Evolutionary conservation across 2,797 vertebrate genomes (phyloP).

Genomic region (Anas bahamensis): DNA sequence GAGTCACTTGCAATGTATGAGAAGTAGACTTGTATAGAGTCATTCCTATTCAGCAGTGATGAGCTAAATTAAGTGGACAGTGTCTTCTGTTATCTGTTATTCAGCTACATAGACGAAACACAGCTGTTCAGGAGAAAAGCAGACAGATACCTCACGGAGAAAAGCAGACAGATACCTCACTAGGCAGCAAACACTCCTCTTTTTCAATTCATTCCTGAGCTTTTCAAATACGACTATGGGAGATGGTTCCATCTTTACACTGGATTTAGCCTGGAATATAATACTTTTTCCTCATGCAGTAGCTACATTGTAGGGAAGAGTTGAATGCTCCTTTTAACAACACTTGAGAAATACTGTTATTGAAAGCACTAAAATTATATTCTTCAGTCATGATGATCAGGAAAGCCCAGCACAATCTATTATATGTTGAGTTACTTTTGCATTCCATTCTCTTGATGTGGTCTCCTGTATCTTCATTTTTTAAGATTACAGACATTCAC

Average conservation of each 20-base stretch:
- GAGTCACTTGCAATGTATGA: not conserved
- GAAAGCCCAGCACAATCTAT: not conserved
- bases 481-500: not conserved
- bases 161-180: not conserved
- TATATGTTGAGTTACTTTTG: not conserved
- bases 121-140: not conserved
- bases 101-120: not conserved
- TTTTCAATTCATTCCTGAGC: not conserved
- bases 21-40: not conserved
- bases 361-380: not conserved
- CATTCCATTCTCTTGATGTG: not conserved
- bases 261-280: not conserved
- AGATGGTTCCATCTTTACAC: not conserved
- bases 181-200: not conserved
- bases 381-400: not conserved
- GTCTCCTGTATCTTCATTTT: not conserved
- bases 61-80: not conserved
- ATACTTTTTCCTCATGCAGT: not conserved
- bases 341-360: not conserved
- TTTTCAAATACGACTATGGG: not conserved
- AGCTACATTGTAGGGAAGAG: not conserved
- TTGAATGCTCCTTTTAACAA: not conserved
- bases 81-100: not conserved
- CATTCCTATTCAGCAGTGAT: not conserved
- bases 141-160: not conserved